These are phyloP conservation scores for Sorex fumeus DNA, from an alignment of 2,113 vertebrate species.

Conservation along the genomic window DNA sequence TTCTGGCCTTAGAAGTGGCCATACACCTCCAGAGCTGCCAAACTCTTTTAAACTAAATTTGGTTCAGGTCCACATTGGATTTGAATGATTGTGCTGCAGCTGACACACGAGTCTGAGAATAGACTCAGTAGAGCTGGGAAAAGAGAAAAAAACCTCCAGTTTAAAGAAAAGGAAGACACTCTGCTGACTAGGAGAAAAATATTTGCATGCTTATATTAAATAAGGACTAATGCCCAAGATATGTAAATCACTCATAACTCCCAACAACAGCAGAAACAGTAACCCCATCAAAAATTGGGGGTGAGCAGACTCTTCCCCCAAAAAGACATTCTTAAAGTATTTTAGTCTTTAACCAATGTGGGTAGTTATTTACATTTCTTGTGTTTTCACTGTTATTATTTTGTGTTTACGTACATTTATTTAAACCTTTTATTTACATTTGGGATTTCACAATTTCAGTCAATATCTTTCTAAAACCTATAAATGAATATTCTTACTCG, in stretches of 20 bases:
- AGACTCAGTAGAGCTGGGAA: conserved; percentile 64
- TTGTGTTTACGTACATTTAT: conserved; percentile 35
- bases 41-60: no score
- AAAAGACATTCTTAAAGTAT: neutral
- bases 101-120: conserved; percentile 74
- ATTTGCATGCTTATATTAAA: no score
- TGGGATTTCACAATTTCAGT: conserved; percentile 53
- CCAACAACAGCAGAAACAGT: no score
- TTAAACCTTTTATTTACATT: conserved; percentile 48
- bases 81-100: conserved; percentile 46
- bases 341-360: conserved; percentile 39
- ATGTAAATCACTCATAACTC: no score
- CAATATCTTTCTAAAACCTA: conserved; percentile 55
- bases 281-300: no score
- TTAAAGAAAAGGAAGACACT: no score
- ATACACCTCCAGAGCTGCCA: no score
- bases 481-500: neutral
- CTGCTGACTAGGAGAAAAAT: no score
- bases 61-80: conserved; percentile 3
- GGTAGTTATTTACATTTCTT: conserved; percentile 37
- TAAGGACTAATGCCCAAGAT: no score
- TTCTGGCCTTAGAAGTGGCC: neutral
- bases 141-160: no score
- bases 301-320: no score
- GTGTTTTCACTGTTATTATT: conserved; percentile 10